Conservation (phyloP, 2,888 invertebrate genomes). For the Ophioninae sp. region DNA sequence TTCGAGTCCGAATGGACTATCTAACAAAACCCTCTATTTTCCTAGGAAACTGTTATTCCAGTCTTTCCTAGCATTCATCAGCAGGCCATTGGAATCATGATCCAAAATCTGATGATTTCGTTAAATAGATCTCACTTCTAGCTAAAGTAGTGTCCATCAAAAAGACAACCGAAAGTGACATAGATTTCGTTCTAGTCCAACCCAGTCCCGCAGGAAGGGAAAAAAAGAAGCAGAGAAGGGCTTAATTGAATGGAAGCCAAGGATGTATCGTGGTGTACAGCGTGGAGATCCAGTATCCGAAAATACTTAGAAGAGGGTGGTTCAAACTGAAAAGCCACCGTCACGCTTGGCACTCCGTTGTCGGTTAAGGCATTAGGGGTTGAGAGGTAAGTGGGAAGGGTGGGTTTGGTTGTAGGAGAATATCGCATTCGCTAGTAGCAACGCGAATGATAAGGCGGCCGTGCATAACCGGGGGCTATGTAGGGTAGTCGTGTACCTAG, state of each 20-base stretch:
- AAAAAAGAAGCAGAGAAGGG: not conserved
- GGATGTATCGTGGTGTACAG: not conserved
- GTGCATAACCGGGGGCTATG: slow-evolving; percentile 55
- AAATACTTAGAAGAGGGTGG: not conserved
- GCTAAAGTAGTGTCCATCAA: no score
- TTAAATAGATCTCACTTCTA: no score
- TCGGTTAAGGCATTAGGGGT: slow-evolving; percentile 25
- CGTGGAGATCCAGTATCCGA: not conserved
- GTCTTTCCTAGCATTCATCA: no score
- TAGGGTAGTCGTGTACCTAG: slow-evolving; percentile 23
- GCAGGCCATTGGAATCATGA: no score
- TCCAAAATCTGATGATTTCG: no score
- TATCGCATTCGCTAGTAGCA: slow-evolving; percentile 49
- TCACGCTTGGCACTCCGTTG: slow-evolving; percentile 27
- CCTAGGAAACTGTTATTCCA: not conserved
- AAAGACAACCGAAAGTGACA: not conserved
- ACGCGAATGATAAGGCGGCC: slow-evolving; percentile 50
- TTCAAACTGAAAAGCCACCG: slow-evolving; percentile 11
- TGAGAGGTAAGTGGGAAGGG: slow-evolving; percentile 8
- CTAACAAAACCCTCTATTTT: not conserved
- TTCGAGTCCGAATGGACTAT: not conserved
- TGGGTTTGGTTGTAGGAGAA: not conserved
- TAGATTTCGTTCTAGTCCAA: not conserved
- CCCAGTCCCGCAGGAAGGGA: not conserved
- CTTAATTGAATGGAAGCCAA: not conserved